Conservation (phyloP, 2,113 vertebrate genomes). For the Pachycephala philippinensis region DNA sequence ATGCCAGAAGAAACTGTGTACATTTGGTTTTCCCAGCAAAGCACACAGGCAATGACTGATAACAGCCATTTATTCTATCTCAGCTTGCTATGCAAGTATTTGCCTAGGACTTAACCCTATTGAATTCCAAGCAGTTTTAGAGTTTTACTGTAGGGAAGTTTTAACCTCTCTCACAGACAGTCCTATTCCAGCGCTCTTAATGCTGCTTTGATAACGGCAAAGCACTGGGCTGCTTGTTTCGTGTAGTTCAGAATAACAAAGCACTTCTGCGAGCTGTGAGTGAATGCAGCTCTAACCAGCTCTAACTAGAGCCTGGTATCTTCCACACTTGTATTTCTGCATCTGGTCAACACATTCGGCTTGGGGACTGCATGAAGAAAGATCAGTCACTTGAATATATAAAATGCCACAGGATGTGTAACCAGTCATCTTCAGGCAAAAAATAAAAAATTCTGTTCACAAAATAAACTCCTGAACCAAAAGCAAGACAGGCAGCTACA, state of each 20-base stretch:
- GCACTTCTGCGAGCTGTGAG: background rate
- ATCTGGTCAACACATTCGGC: background rate
- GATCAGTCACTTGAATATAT: background rate
- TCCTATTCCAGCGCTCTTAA: background rate
- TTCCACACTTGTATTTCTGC: background rate
- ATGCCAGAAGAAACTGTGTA: background rate
- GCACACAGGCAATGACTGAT: background rate
- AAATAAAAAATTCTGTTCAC: background rate
- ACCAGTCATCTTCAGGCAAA: background rate
- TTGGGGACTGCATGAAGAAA: background rate
- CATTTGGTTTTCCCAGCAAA: constrained; percentile 8
- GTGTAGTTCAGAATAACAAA: background rate
- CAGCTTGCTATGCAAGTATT: background rate
- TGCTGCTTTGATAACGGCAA: background rate
- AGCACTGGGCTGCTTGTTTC: background rate
- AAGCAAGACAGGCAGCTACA: background rate
- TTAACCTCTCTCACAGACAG: background rate
- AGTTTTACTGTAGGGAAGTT: background rate
- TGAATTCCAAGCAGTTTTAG: background rate
- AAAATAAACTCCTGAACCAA: background rate
- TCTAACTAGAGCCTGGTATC: background rate
- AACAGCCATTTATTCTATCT: background rate
- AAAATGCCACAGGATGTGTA: background rate
- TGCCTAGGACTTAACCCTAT: constrained; percentile 1
- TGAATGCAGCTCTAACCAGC: background rate